A percentile compares a stretch with the other conserved stretches of the same genome.
These are phyloP conservation scores for Hippocampus abdominalis DNA, from an alignment of 2,113 vertebrate species.

Conservation along the genomic window DNA sequence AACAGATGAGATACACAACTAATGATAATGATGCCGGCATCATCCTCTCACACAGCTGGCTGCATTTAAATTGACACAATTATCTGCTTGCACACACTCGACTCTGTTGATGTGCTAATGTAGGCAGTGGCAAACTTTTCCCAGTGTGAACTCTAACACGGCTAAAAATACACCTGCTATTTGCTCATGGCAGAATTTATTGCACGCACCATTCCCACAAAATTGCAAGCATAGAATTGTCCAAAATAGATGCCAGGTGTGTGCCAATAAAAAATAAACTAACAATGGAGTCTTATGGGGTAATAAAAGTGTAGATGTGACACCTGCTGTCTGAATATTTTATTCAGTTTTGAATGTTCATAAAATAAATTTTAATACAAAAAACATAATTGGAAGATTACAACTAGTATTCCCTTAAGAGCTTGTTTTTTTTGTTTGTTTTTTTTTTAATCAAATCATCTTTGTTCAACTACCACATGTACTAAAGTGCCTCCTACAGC, in stretches of 20 bases:
- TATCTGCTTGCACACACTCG: not conserved
- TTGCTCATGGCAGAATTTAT: not conserved
- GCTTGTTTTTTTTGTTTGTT: too few relatives aligned
- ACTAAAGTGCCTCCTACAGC: too few relatives aligned
- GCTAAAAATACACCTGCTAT: slow-evolving; percentile 24
- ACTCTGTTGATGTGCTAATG: slow-evolving; percentile 36
- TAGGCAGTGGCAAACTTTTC: slow-evolving; percentile 17
- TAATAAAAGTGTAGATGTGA: too few relatives aligned
- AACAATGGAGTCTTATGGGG: too few relatives aligned
- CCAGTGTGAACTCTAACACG: slow-evolving; percentile 57
- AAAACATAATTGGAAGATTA: too few relatives aligned
- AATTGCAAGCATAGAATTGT: not conserved
- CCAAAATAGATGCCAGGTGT: not conserved
- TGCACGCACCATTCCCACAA: not conserved
- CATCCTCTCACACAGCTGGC: not conserved
- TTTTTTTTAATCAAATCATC: too few relatives aligned
- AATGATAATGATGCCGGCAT: slow-evolving; percentile 1
- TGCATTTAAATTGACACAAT: not conserved
- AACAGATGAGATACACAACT: slow-evolving; percentile 7
- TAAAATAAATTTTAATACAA: too few relatives aligned
- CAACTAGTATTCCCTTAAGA: too few relatives aligned
- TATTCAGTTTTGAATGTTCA: too few relatives aligned
- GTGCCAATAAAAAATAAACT: not conserved
- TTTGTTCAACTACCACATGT: too few relatives aligned
- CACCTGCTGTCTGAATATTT: too few relatives aligned